Evolutionary conservation across 2,888 invertebrate genomes (phyloP), one percentile per base, ranked within the genome.

Genomic region (Laothoe populi): DNA sequence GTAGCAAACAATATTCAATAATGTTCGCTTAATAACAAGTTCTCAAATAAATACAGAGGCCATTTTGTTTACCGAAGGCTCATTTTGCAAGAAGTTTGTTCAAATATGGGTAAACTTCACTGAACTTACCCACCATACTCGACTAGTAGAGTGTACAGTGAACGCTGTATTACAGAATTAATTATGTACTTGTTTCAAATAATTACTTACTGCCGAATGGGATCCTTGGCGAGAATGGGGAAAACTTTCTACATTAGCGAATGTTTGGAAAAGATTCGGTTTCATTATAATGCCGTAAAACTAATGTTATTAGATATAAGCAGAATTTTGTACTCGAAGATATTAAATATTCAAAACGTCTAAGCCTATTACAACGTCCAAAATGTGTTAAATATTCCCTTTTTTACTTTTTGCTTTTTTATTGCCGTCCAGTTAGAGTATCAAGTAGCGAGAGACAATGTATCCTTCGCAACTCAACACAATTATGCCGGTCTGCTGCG

Each of bases 81-180:
- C 62, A 64, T 65, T 66, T 59, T 49, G 64, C 13, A 59, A 63
- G 62, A 61, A 66, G 60, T 63, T 64, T 45, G 57, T 59, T 66
- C 63, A 59, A 63, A 64, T 66, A 67, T 61, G 63, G 64, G 49
- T 61, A 66, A 68, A 68, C 61, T 66, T 35, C 23, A 64, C 53
- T 63, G 59, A 57, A 57, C 65, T 53, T 35, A 31, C 16, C 53
- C 23, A 48, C 48, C 48, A 48, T 23, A 49, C 53, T 49, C 21
- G 44, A 61, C 57, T 57, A 57, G 26, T 38, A 42, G 19, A 38
- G 31, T 48, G 35, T 62, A 59, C 58, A 57, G 19, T 23, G 21
- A 16, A 24, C 48, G 23, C 26, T 62, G 42, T 53, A 26, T 38
- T 57, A 61, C 45, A 45, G 45, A 61, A 61, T 61, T 61, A 57